phyloP scores from a whole-genome alignment of 2,888 invertebrate genomes.

The Drosophila leonis region DNA sequence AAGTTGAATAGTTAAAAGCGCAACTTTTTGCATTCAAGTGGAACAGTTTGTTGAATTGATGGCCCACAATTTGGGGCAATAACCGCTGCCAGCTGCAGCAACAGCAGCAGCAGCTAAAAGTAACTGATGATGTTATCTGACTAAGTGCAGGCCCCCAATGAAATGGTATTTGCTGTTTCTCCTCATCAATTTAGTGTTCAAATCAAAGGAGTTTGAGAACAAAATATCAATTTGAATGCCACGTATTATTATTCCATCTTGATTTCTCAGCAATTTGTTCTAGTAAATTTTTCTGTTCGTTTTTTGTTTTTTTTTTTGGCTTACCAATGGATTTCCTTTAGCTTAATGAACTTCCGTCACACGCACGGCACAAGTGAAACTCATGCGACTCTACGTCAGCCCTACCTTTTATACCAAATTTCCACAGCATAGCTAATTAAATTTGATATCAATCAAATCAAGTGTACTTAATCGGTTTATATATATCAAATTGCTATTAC shows the following conservation, averaged over 20 bases:
- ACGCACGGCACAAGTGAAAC: not conserved
- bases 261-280: not conserved
- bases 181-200: not conserved
- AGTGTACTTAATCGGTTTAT: not conserved
- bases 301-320: not conserved
- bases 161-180: not conserved
- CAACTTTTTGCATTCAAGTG: constrained; percentile 58
- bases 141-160: constrained; percentile 9
- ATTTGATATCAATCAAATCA: not conserved
- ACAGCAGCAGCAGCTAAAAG: not conserved
- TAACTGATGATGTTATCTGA: constrained; percentile 16
- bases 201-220: not conserved
- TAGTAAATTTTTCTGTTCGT: not conserved
- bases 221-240: not conserved
- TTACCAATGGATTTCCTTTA: not conserved
- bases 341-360: not conserved
- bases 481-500: not conserved
- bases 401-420: not conserved
- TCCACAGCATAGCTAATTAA: not conserved
- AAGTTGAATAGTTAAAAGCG: constrained; percentile 67
- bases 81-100: constrained; percentile 26
- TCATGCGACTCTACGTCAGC: not conserved
- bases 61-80: constrained; percentile 50
- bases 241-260: not conserved
- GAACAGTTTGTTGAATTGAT: constrained; percentile 44